These are phyloP conservation scores for Poecilia picta DNA, from an alignment of 2,797 vertebrate genomes.

Conservation along the genomic window DNA sequence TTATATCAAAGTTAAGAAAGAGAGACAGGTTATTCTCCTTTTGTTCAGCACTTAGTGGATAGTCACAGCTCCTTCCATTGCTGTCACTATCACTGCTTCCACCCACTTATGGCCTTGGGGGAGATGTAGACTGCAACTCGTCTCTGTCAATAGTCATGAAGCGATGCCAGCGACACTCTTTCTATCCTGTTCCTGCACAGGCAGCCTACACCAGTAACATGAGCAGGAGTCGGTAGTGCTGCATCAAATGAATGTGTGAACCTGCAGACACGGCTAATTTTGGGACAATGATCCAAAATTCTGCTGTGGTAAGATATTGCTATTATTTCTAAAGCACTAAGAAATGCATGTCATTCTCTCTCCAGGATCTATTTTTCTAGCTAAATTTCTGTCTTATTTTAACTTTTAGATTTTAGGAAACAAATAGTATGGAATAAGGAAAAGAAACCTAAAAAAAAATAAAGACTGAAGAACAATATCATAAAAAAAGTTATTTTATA, in stretches of 20 bases:
- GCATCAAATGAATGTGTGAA: conserved; percentile 28
- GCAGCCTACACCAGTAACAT: neutral
- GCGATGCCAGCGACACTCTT: conserved; percentile 9
- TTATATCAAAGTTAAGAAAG: conserved; percentile 2
- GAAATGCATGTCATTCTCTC: neutral
- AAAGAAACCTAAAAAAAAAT: neutral
- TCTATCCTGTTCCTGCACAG: conserved; percentile 25
- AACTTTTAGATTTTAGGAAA: neutral
- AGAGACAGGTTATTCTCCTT: conserved; percentile 8
- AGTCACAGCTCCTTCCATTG: conserved; percentile 14
- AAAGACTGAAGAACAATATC: neutral
- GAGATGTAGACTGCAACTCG: conserved; percentile 28
- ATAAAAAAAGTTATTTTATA: neutral
- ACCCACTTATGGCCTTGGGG: conserved; percentile 9
- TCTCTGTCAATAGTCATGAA: conserved; percentile 15
- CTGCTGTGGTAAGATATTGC: conserved; percentile 5
- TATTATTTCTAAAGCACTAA: neutral
- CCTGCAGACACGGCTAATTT: conserved; percentile 40
- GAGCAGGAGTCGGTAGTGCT: conserved; percentile 27
- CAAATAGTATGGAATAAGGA: neutral
- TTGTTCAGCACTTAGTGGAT: conserved; percentile 21
- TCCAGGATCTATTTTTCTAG: neutral
- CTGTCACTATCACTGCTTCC: conserved; percentile 9
- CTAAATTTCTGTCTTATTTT: neutral
- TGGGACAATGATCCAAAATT: conserved; percentile 22